Evolutionary conservation across 2,888 invertebrate species (phyloP), one percentile per base, ranked within the genome.

Genomic region (Eupithecia pulchellata): DNA sequence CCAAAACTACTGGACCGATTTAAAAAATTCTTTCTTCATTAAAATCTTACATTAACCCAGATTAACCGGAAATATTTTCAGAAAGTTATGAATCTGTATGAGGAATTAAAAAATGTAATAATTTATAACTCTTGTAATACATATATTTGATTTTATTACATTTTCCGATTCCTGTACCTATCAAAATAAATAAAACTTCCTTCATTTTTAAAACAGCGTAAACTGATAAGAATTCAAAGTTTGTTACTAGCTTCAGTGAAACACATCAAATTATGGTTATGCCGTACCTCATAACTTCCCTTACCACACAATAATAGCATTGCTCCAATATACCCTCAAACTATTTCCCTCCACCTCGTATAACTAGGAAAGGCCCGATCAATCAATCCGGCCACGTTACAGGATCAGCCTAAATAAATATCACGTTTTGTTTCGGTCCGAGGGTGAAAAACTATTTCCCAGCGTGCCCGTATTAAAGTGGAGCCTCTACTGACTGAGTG

Each of bases 381-480:
- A 69, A 73, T 73, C 66, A 72, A 62, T 69, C 68, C 36, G 9
- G 55, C 66, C 72, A 66, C 69, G 64, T 69, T 70, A 69, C 69
- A 47, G 34, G 62, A 73, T 73, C 69, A 62, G 60, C 73, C 69
- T 73, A 73, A 73, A 67, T 68, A 69, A 73, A 73, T 68, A 73
- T 73, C 73, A 70, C 73, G 69, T 72, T 66, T 39, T 72, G 69
- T 69, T 73, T 73, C 69, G 64, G 69, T 61, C 64, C 34, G n/a
- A 66, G 72, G 69, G 67, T 67, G 66, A 73, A 73, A 73, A 73
- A 73, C 73, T 73, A 73, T 73, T 72, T 72, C 58, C 58, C 64
- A 36, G 64, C 47, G 69, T 68, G 74, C 66, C 77, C 75, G 71
- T 75, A 74, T 75, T 77, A 75, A 78, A 77, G 68, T 75, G 71